phyloP scores from a whole-genome alignment of 35 echinoderm and acorn worm species.

The Nesometra sesokonis region DNA sequence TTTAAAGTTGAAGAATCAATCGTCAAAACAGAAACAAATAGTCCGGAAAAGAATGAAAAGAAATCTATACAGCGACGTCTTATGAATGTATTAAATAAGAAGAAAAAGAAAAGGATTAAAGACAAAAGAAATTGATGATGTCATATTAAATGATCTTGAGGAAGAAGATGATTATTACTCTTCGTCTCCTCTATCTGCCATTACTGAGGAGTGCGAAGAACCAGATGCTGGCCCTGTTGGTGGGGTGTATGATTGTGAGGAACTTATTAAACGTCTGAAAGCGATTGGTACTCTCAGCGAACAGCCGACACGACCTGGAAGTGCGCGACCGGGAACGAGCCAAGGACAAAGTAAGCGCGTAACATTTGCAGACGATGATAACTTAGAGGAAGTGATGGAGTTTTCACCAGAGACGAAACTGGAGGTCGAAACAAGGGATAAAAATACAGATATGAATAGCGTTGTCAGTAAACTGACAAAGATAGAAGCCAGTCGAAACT shows the following conservation, averaged over 20 bases:
- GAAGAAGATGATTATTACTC: background rate
- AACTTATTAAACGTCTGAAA: constrained; percentile 1
- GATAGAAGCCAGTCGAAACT: background rate
- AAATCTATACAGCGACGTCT: background rate
- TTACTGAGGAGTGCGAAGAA: background rate
- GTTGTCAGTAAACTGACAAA: background rate
- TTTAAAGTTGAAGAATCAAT: background rate
- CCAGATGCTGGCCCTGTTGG: background rate
- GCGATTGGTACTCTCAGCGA: background rate
- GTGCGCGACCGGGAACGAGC: background rate
- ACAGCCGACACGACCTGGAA: background rate
- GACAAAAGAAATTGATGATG: background rate
- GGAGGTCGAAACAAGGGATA: background rate
- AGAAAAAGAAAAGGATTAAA: background rate
- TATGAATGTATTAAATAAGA: background rate
- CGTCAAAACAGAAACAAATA: background rate
- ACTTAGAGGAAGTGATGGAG: background rate
- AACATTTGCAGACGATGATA: background rate
- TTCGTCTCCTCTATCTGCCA: background rate
- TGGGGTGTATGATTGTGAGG: background rate
- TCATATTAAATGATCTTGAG: background rate
- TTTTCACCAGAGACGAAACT: background rate
- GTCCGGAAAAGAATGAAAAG: background rate
- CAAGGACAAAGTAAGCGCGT: background rate
- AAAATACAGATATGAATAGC: background rate